These are phyloP conservation scores for Vultur gryphus DNA, from an alignment of 2,797 vertebrate species.

Conservation along the genomic window DNA sequence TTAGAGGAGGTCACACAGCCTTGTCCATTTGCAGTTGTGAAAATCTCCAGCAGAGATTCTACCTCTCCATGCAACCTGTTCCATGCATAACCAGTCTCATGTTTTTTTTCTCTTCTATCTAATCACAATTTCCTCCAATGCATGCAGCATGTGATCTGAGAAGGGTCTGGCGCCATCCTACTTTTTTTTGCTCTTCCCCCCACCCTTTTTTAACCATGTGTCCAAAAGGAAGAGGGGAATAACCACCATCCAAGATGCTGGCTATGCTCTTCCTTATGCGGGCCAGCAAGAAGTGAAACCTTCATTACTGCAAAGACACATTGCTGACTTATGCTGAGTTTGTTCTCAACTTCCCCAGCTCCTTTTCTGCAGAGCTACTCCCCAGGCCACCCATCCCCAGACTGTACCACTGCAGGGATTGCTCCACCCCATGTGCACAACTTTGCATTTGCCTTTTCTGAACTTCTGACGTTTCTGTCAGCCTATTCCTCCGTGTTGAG, in stretches of 20 bases:
- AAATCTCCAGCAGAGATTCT: background rate
- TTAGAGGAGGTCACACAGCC: background rate
- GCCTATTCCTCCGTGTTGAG: background rate
- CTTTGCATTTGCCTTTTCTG: background rate
- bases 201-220: background rate
- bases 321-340: accelerated
- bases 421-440: background rate
- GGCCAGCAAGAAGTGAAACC: background rate
- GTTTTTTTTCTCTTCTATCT: background rate
- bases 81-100: background rate
- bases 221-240: background rate
- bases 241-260: background rate
- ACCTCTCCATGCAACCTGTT: background rate
- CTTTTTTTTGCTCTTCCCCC: background rate
- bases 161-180: background rate
- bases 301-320: background rate
- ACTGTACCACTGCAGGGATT: no score
- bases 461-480: background rate
- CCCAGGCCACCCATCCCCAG: background rate
- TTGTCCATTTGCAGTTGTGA: background rate
- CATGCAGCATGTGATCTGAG: background rate
- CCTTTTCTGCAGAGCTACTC: background rate
- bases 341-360: background rate
- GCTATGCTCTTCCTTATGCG: background rate
- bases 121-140: background rate